These are phyloP conservation scores for Mesocricetus auratus DNA, from an alignment of 2,113 vertebrate genomes.

Conservation along the genomic window DNA sequence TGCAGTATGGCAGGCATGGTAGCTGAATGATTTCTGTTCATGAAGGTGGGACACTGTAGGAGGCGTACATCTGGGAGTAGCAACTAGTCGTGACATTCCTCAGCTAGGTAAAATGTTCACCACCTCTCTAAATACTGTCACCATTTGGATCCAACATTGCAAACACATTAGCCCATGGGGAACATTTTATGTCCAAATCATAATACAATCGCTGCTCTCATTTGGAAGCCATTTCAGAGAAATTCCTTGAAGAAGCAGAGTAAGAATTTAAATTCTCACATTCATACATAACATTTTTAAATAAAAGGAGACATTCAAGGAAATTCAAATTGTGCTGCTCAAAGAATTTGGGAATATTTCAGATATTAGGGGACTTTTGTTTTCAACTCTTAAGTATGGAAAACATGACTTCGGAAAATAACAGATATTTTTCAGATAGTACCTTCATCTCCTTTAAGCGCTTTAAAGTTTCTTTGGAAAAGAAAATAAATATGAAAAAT, in stretches of 20 bases:
- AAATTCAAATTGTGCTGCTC: neutral
- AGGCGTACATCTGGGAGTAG: too few species aligned
- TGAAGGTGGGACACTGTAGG: neutral
- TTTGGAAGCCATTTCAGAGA: constrained; percentile 12
- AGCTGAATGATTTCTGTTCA: neutral
- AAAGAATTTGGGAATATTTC: neutral
- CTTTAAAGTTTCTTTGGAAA: neutral
- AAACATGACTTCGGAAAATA: neutral
- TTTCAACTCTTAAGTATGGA: neutral
- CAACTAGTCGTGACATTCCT: neutral
- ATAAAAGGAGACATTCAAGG: neutral
- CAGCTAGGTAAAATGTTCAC: neutral
- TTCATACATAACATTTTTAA: constrained; percentile 42
- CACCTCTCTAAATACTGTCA: neutral
- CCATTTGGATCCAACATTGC: neutral
- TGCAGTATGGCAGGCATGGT: neutral
- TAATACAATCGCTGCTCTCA: neutral
- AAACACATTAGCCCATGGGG: neutral
- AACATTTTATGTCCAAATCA: neutral
- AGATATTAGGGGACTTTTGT: neutral
- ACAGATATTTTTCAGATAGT: neutral
- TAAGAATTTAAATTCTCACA: neutral
- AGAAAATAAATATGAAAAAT: neutral
- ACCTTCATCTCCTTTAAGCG: neutral
- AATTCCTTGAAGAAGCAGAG: constrained; percentile 17